phyloP scores from a whole-genome alignment of 2,888 invertebrate species.

The Vandiemenella viatica region DNA sequence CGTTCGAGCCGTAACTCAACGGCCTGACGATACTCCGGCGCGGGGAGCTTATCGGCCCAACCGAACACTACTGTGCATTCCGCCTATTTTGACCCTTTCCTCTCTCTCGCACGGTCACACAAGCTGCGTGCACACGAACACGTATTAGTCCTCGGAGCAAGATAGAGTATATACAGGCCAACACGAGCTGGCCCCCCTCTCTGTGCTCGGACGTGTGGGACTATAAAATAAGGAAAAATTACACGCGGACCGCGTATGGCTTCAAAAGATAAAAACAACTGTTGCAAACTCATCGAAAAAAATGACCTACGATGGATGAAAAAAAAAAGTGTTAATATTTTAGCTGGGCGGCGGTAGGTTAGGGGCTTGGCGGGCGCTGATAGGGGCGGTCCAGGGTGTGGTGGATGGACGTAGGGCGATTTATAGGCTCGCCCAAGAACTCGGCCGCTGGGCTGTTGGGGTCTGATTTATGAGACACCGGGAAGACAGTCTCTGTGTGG shows the following conservation, averaged over 20 bases:
- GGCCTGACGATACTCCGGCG: too few species aligned
- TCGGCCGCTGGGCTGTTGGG: too few species aligned
- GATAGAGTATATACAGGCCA: not conserved
- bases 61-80: too few species aligned
- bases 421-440: not conserved
- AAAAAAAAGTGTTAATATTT: not conserved
- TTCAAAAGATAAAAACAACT: slow-evolving; percentile 7
- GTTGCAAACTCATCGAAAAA: slow-evolving; percentile 4
- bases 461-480: too few species aligned
- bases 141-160: too few species aligned
- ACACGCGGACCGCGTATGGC: slow-evolving; percentile 3
- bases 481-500: too few species aligned
- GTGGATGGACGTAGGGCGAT: not conserved
- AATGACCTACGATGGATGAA: slow-evolving; percentile 6
- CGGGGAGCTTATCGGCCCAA: too few species aligned
- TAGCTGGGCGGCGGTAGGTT: not conserved
- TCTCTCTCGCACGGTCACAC: too few species aligned
- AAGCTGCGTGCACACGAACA: too few species aligned
- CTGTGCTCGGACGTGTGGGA: not conserved
- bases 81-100: too few species aligned
- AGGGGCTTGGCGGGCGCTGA: not conserved
- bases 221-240: slow-evolving; percentile 7
- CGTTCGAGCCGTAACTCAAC: too few species aligned
- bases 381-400: too few species aligned
- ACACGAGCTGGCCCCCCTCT: not conserved